Evolutionary conservation across 2,888 invertebrate genomes (phyloP).

Genomic region (Aleiodes alternator): DNA sequence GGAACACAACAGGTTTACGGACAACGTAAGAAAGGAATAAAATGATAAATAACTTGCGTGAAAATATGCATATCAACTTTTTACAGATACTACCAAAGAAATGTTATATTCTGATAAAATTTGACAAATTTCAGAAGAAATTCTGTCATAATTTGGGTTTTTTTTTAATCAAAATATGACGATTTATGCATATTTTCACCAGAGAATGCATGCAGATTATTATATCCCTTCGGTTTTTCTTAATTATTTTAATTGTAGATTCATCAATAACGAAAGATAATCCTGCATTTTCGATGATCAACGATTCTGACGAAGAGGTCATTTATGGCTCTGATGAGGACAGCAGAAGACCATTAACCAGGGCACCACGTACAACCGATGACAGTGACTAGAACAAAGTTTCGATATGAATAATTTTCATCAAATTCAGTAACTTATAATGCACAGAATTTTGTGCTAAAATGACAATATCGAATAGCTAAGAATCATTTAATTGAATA

Average conservation of each 20-base stretch:
- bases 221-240: neutral
- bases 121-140: too few relatives aligned
- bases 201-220: constrained; percentile 33
- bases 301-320: constrained; percentile 98
- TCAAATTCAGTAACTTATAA: constrained; percentile 19
- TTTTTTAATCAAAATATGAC: too few relatives aligned
- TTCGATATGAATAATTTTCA: neutral
- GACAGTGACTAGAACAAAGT: constrained; percentile 80
- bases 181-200: constrained; percentile 39
- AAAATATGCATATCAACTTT: too few relatives aligned
- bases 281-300: constrained; percentile 98
- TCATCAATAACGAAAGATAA: constrained; percentile 96
- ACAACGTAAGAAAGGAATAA: constrained; percentile 76
- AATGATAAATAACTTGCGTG: neutral
- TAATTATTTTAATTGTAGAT: constrained; percentile 77
- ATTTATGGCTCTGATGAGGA: constrained; percentile 96
- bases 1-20: constrained; percentile 88
- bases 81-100: too few relatives aligned
- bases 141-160: too few relatives aligned
- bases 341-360: constrained; percentile 87
- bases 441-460: constrained; percentile 3
- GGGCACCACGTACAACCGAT: constrained; percentile 81
- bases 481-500: neutral
- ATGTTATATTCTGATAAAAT: too few relatives aligned
- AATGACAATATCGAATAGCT: constrained; percentile 3